A percentile compares a stretch with the other conserved stretches of the same genome.
Evolutionary conservation across 2,113 vertebrate genomes (phyloP).

Genomic region (Carettochelys insculpta): DNA sequence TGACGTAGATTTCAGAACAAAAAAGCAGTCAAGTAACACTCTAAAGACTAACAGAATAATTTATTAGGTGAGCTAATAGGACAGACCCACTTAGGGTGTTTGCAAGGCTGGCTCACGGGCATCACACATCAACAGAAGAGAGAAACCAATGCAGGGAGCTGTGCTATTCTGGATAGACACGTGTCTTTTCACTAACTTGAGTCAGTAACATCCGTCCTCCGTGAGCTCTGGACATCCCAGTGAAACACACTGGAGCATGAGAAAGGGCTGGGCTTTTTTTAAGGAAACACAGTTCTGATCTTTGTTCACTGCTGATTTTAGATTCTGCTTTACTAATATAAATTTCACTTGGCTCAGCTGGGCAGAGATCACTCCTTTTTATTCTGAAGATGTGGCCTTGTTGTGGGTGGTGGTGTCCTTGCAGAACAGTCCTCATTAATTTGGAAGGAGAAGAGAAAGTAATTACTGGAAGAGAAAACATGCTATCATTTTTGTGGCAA

Average conservation of each 20-base stretch:
- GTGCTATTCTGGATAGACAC: neutral
- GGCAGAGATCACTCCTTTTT: neutral
- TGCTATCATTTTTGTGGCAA: neutral
- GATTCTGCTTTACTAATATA: neutral
- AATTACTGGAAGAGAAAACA: neutral
- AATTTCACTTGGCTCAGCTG: neutral
- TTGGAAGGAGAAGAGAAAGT: neutral
- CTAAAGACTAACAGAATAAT: too few relatives aligned
- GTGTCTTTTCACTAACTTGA: neutral
- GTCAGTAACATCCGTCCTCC: neutral
- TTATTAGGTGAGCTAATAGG: too few relatives aligned
- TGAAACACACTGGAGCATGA: neutral
- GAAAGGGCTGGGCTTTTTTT: constrained; percentile 12
- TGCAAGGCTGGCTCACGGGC: neutral
- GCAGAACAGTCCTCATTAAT: neutral
- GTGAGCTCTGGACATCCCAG: neutral
- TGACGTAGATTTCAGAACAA: too few relatives aligned
- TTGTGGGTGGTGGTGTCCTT: neutral
- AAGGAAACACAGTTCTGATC: neutral
- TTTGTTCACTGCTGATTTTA: neutral
- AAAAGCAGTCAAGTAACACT: too few relatives aligned
- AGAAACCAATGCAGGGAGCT: rapidly evolving
- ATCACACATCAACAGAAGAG: constrained; percentile 15
- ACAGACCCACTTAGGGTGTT: too few relatives aligned
- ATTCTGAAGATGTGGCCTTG: neutral